Conservation (phyloP, 2,113 vertebrate species). For the Hyperopisus bebe region DNA sequence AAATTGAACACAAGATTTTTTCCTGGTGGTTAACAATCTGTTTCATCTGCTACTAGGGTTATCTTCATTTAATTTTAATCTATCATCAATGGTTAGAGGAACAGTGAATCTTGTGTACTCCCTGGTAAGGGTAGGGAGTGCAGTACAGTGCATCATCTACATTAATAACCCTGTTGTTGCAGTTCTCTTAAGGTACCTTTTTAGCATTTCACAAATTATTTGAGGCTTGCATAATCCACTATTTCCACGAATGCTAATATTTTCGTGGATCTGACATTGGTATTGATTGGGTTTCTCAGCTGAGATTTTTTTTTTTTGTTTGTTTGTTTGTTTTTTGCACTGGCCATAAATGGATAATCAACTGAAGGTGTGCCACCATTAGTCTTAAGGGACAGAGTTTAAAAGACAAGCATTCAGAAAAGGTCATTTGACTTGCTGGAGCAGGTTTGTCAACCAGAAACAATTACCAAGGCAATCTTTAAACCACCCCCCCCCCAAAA, state of each 20-base stretch:
- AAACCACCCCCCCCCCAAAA: neutral
- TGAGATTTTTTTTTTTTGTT: neutral
- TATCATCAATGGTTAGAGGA: neutral
- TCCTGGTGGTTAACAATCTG: neutral
- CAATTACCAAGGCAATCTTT: neutral
- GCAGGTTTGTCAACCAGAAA: neutral
- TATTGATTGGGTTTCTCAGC: neutral
- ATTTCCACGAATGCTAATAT: neutral
- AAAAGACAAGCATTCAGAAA: neutral
- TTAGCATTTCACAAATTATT: neutral
- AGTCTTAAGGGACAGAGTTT: neutral
- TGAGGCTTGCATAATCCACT: neutral
- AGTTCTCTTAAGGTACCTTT: neutral
- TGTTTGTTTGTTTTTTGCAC: neutral
- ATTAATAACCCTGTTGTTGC: neutral
- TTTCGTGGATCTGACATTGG: neutral
- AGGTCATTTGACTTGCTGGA: neutral
- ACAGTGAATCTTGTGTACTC: neutral
- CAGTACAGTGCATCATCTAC: neutral
- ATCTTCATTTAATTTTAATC: neutral
- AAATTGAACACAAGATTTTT: neutral
- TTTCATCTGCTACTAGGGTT: neutral
- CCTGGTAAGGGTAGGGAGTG: neutral
- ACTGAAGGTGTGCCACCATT: neutral
- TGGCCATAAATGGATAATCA: neutral